phyloP scores from a whole-genome alignment of 2,797 vertebrate species.

The Sebastes nivosus region DNA sequence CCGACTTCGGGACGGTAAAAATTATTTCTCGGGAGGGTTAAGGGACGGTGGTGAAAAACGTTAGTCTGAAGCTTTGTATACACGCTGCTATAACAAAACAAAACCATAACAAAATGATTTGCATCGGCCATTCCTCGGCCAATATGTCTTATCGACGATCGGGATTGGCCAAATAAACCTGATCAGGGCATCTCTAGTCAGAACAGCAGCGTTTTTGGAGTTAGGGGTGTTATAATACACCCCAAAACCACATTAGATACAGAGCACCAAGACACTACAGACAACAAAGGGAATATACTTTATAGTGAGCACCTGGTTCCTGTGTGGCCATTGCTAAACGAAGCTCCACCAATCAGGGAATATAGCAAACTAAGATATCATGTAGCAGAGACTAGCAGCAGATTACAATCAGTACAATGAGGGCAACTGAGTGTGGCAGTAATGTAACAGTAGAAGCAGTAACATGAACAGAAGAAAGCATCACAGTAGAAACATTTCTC shows the following conservation, averaged over 20 bases:
- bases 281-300: neutral
- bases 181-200: neutral
- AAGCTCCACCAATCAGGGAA: neutral
- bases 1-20: no score
- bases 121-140: no score
- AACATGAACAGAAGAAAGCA: neutral
- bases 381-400: neutral
- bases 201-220: slow-evolving; percentile 15
- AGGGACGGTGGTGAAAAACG: no score
- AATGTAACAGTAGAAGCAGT: neutral
- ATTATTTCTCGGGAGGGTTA: no score
- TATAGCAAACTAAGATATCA: neutral
- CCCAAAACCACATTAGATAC: slow-evolving; percentile 37
- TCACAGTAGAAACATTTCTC: neutral
- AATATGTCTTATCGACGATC: no score
- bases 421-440: neutral
- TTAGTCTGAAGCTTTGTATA: no score
- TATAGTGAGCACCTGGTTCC: neutral
- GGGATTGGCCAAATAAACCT: no score
- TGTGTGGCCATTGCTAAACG: neutral
- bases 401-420: neutral
- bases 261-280: neutral
- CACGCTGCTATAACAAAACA: no score
- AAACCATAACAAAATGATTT: fast-evolving
- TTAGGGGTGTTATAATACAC: neutral